These are phyloP conservation scores for Alligator mississippiensis DNA, from an alignment of 2,113 vertebrate genomes.

Conservation along the genomic window DNA sequence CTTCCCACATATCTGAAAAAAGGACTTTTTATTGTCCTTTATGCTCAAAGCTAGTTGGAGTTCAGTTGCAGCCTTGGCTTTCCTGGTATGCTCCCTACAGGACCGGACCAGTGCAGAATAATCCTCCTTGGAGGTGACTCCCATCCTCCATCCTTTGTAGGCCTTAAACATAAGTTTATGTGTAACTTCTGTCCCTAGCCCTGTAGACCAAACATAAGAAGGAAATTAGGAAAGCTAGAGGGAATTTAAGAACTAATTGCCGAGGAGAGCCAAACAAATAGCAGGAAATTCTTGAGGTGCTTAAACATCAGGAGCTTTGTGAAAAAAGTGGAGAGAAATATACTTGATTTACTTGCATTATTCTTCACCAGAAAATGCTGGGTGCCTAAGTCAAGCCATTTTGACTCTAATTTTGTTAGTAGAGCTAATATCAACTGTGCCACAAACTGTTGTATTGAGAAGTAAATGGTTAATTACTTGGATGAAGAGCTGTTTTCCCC, in stretches of 20 bases:
- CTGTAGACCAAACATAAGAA: not conserved
- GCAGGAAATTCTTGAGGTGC: not conserved
- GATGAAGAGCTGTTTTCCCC: not conserved
- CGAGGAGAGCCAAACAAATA: not conserved
- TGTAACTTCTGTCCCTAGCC: no score
- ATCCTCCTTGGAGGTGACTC: no score
- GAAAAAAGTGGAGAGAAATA: not conserved
- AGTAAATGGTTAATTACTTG: not conserved
- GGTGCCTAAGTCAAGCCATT: no score
- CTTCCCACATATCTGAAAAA: no score
- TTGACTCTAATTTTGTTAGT: not conserved
- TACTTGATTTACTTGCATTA: not conserved
- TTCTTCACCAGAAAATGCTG: not conserved
- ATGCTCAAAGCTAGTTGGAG: no score
- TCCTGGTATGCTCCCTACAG: not conserved
- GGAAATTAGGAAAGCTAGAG: not conserved
- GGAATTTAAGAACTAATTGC: not conserved
- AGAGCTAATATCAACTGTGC: not conserved
- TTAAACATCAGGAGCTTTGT: not conserved
- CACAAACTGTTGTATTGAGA: not conserved
- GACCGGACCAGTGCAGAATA: not conserved
- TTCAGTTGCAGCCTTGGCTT: no score
- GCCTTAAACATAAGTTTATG: no score
- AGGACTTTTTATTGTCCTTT: no score
- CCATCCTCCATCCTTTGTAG: no score